Conservation (phyloP, 2,888 invertebrate species). For the Lasioglossum calceatum region DNA sequence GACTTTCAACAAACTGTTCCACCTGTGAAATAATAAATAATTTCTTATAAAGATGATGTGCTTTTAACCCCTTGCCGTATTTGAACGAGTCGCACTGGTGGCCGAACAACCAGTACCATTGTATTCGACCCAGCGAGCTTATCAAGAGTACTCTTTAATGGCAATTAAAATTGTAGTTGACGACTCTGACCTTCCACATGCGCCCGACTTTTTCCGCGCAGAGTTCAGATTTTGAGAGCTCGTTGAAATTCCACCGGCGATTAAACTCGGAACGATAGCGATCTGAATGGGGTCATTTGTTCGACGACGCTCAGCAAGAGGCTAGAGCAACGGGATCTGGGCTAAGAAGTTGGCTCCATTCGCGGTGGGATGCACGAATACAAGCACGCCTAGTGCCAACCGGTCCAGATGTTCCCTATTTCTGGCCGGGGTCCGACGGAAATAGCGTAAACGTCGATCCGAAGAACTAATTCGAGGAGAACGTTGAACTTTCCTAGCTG, state of each 20-base stretch:
- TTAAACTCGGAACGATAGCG: background rate
- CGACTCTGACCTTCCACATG: background rate
- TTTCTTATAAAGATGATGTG: no score
- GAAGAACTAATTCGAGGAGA: constrained; percentile 53
- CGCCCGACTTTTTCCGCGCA: background rate
- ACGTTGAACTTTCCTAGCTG: constrained; percentile 65
- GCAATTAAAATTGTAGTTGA: background rate
- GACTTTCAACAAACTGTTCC: background rate
- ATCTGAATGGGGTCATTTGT: constrained; percentile 1
- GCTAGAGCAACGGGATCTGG: constrained; percentile 26
- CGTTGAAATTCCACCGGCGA: background rate
- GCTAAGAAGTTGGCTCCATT: constrained; percentile 41
- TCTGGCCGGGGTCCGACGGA: constrained; percentile 43
- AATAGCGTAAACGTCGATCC: constrained; percentile 54
- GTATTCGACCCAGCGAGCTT: background rate
- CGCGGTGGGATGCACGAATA: constrained; percentile 32
- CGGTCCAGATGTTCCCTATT: constrained; percentile 51
- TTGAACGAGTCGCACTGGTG: no score
- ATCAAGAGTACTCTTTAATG: background rate
- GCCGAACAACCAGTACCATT: background rate
- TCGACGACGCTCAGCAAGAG: background rate
- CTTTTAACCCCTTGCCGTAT: no score
- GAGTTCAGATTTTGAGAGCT: background rate
- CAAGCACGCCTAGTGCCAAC: constrained; percentile 42
- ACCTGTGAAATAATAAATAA: no score